A percentile compares a stretch with the other conserved stretches of the same genome.
phyloP scores from a whole-genome alignment of 2,113 vertebrate species.

The Electrona antarctica region DNA sequence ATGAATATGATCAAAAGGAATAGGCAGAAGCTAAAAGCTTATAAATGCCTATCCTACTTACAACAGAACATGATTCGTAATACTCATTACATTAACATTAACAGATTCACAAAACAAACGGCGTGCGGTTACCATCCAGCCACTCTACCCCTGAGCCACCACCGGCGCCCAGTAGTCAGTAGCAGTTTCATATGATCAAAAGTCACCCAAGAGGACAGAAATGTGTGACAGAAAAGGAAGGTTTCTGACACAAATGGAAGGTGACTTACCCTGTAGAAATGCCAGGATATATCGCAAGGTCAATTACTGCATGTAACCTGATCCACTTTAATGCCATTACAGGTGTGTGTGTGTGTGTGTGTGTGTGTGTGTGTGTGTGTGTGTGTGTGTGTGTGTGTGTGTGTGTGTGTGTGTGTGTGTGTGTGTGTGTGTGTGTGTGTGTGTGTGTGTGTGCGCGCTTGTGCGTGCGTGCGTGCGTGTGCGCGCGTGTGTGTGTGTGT shows the following conservation, averaged over 20 bases:
- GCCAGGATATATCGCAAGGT: constrained; percentile 54
- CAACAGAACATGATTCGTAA: too few species aligned
- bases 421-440: constrained; percentile 26
- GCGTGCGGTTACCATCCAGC: too few species aligned
- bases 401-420: constrained; percentile 13
- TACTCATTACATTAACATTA: too few species aligned
- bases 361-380: constrained; percentile 26
- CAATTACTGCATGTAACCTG: constrained; percentile 69
- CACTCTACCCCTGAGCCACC: too few species aligned
- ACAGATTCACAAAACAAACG: too few species aligned
- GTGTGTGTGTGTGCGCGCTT: constrained; percentile 1
- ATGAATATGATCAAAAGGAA: too few species aligned
- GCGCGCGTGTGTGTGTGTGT: constrained; percentile 17
- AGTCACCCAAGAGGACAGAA: background rate
- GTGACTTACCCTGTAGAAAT: constrained; percentile 49
- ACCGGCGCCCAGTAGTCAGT: background rate
- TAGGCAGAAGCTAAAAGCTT: too few species aligned
- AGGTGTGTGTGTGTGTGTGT: constrained; percentile 35
- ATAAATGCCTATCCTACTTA: too few species aligned
- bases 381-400: background rate
- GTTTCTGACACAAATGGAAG: constrained; percentile 59
- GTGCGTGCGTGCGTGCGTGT: background rate
- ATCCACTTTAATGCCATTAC: constrained; percentile 60
- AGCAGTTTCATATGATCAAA: background rate
- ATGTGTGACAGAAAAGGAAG: too few species aligned